These are phyloP conservation scores for Apamea anceps DNA, from an alignment of 2,888 invertebrate genomes.

Conservation along the genomic window DNA sequence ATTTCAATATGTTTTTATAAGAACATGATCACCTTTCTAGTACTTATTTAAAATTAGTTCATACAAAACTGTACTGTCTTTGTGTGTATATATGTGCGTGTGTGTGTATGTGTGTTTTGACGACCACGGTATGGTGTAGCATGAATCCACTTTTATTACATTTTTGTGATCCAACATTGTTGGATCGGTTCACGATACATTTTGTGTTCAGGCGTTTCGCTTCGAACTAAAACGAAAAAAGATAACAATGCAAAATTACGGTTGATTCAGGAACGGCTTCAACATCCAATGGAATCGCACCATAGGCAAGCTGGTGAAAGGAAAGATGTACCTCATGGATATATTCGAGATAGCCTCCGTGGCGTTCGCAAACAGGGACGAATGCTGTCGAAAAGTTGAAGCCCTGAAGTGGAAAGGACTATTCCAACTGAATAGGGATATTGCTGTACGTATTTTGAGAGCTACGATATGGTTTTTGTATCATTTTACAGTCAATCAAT, in stretches of 20 bases:
- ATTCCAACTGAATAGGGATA: conserved; percentile 92
- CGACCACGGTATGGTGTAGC: no score
- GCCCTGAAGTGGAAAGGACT: conserved; percentile 93
- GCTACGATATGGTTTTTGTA: background rate
- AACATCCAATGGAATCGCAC: conserved; percentile 95
- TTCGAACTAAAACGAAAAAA: background rate
- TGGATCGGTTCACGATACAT: background rate
- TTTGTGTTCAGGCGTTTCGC: background rate
- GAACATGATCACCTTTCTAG: no score
- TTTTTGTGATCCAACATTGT: no score
- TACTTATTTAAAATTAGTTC: no score
- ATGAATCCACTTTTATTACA: no score
- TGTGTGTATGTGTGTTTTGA: no score
- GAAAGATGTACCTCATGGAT: conserved; percentile 95
- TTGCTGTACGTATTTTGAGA: conserved; percentile 74
- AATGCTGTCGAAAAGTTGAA: conserved; percentile 94
- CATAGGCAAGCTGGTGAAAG: conserved; percentile 93
- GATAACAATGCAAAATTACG: background rate
- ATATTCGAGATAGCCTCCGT: conserved; percentile 96
- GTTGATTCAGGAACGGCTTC: conserved; percentile 91
- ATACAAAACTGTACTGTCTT: no score
- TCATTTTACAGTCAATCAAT: background rate
- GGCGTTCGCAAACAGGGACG: conserved; percentile 96
- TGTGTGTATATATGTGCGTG: no score
- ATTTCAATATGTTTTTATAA: no score